These are phyloP conservation scores for Rhea americana DNA, from an alignment of 2,113 vertebrate genomes.

Conservation along the genomic window DNA sequence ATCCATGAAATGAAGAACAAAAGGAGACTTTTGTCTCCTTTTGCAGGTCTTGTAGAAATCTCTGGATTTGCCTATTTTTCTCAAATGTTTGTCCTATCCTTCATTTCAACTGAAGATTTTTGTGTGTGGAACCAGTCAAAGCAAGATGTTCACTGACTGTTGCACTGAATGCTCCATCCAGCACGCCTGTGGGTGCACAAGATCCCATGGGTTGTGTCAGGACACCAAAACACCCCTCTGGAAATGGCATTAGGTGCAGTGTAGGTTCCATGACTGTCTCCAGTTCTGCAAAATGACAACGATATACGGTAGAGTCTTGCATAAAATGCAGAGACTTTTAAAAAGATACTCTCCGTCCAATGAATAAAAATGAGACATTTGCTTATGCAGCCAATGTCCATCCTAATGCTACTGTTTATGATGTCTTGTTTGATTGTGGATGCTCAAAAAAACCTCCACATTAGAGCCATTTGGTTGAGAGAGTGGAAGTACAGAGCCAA, in stretches of 20 bases:
- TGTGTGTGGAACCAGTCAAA: background rate
- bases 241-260: background rate
- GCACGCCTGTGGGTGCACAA: fast-evolving
- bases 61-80: background rate
- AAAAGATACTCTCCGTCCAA: background rate
- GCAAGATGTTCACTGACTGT: background rate
- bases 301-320: background rate
- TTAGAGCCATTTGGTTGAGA: background rate
- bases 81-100: background rate
- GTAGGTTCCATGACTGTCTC: background rate
- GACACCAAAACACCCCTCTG: background rate
- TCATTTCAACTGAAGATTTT: background rate
- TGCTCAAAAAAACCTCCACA: background rate
- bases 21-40: background rate
- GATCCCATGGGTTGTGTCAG: background rate
- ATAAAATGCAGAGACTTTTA: background rate
- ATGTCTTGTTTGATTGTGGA: background rate
- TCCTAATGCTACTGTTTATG: background rate
- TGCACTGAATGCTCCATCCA: background rate
- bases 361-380: background rate
- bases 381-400: background rate
- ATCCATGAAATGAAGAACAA: background rate
- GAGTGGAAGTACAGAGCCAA: background rate
- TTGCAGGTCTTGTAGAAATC: background rate
- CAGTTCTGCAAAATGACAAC: background rate